Evolutionary conservation across 2,888 invertebrate species (phyloP).

Genomic region (Herminia tarsipennalis): DNA sequence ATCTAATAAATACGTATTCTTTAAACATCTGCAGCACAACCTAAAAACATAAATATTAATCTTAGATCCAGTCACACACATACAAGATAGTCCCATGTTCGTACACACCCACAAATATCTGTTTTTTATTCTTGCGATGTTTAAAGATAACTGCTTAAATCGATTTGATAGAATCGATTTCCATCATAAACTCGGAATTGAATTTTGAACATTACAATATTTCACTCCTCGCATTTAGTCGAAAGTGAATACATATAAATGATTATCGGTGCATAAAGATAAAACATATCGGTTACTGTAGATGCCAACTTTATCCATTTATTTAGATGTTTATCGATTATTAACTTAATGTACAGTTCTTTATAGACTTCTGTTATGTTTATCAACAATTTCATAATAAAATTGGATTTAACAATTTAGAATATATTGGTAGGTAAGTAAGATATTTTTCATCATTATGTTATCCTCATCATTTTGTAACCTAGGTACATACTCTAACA

Average conservation of each 20-base stretch:
- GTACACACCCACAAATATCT: neutral
- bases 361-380: conserved; percentile 4
- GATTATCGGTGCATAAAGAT: conserved; percentile 21
- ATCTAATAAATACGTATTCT: too few relatives aligned
- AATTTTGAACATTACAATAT: conserved; percentile 22
- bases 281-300: conserved; percentile 22
- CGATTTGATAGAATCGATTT: conserved; percentile 30
- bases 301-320: neutral
- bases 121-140: conserved; percentile 12
- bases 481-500: too few relatives aligned
- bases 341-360: conserved; percentile 8
- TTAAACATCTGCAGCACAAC: too few relatives aligned
- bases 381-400: too few relatives aligned
- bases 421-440: too few relatives aligned
- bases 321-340: conserved; percentile 18
- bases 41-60: too few relatives aligned
- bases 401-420: too few relatives aligned
- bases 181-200: conserved; percentile 23
- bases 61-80: neutral
- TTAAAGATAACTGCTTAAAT: conserved; percentile 21
- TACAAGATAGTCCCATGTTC: neutral
- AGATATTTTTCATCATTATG: too few relatives aligned
- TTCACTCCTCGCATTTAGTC: conserved; percentile 19
- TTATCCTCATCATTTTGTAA: too few relatives aligned
- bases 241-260: conserved; percentile 23